Conservation (phyloP, 2,888 invertebrate genomes). For the Poecilus cupreus region DNA sequence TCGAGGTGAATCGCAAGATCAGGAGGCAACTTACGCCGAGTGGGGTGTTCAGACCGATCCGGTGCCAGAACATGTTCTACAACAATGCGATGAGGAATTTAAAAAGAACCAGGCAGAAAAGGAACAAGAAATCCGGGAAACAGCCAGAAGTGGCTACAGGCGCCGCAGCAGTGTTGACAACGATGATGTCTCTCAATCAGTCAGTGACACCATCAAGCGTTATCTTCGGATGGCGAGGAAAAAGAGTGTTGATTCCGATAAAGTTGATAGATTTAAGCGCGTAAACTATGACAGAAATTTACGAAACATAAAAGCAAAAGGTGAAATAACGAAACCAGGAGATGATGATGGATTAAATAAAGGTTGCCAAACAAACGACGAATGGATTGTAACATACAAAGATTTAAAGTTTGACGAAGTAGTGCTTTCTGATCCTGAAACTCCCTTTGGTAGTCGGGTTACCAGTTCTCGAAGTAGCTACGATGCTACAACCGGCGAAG, state of each 20-base stretch:
- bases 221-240: conserved; percentile 91
- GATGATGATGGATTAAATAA: conserved; percentile 86
- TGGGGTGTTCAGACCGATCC: conserved; percentile 79
- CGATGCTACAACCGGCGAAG: conserved; percentile 72
- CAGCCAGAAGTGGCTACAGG: conserved; percentile 72
- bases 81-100: conserved; percentile 73
- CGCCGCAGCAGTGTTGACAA: conserved; percentile 88
- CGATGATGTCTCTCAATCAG: conserved; percentile 90
- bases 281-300: conserved; percentile 92
- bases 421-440: conserved; percentile 65
- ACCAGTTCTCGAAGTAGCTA: conserved; percentile 76
- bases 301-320: conserved; percentile 87
- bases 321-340: conserved; percentile 83
- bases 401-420: conserved; percentile 73
- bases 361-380: conserved; percentile 86
- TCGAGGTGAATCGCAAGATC: conserved; percentile 76
- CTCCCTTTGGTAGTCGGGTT: conserved; percentile 69
- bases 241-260: conserved; percentile 88
- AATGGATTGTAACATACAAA: conserved; percentile 80
- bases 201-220: conserved; percentile 90
- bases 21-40: conserved; percentile 74
- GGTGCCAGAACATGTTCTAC: conserved; percentile 76
- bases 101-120: conserved; percentile 72
- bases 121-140: conserved; percentile 70
- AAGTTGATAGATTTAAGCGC: conserved; percentile 87